Base-by-base conservation (phyloP, 2,888 invertebrate genomes). In the Trachelus troglodyta region DNA sequence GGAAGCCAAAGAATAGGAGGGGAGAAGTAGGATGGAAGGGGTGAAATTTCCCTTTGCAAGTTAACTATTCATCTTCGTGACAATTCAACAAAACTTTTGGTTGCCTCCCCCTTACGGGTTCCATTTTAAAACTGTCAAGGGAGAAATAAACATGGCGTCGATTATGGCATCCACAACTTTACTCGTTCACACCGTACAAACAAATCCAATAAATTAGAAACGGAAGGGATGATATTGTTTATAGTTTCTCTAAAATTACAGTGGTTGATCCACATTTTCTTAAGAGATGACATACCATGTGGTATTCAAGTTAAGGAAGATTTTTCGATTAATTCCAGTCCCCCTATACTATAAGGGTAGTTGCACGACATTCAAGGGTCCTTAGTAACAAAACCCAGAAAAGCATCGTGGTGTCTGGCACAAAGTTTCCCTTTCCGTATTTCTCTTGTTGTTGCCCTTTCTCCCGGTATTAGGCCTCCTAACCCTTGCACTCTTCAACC, bases 61-160 rank as follows among this genome's bases (percentile, higher is more conserved):
- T 85, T 85, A 85, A 85, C 83, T 89, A 88, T 89, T 89, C 86
- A 87, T 88, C 87, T 84, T 87, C 82, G 75, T 79, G 81, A 81
- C 81, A 83, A 85, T 85, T 79, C 84, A 83, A 84, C 83, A 85
- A 87, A 56, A 88, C 85, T 88, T 87, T 85, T 31, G 71, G 71
- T 9, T 4, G 71, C 34, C 71, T 11, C 23, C 30, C 71, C 23
- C 6, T 71, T 30, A 11, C 30, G 71, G 71, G 31, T 56, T 56
- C 23, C 85, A 86, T 87, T 79, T 85, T 84, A 83, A 87, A 85
- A 85, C 77, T 83, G 82, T 56, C 56, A 56, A 23, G 56, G 56
- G 56, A 23, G 56, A 56, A 56, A 56, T 56, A 56, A 56, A 23
- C 56, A 56, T 23, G 56, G 56, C 56, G 56, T 15, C 56, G 23